Evolutionary conservation across 2,888 invertebrate species (phyloP), one percentile per base, ranked within the genome.

Genomic region (Amphipyra berbera): DNA sequence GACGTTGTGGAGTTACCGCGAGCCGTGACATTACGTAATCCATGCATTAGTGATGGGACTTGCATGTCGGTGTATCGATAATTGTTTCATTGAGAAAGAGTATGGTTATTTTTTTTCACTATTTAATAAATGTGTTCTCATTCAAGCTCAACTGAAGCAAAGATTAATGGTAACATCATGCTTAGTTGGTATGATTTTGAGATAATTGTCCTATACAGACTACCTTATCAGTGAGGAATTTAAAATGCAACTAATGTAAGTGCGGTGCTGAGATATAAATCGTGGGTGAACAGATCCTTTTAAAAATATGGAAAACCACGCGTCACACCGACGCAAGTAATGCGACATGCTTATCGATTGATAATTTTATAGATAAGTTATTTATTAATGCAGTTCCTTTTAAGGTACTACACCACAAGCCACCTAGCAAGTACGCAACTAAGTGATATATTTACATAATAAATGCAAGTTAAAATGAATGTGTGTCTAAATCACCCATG

Each of bases 1-100:
- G 87, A 82, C 86, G 88, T 86, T 76, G 88, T 75, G 73, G 82
- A 84, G 72, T 80, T 85, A 86, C 84, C 86, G 78, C 78, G 66
- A 61, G 70, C 61, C 54, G 65, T 14, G 55, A 71, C 76, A 72
- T 84, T 85, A 83, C 84, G 78, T 69, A 82, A 82, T 55, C 59
- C 42, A 61, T 37, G 21, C n/a, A 13, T 13, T 73, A 82, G 80
- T 41, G 82, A 70, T 73, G 82, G 47, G 76, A 68, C 47, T 54
- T 9, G 15, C 6, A 1, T 63, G 70, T 76, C 69, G 71, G 78
- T 79, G 53, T 40, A 33, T 0, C 8, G 8, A 37, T 45, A 35
- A 54, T 49, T 38, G 27, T 12, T 38, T 56, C 45, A 52, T 55
- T 44, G 35, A n/a, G n/a, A n/a, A n/a, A n/a, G n/a, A n/a, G 0